These are phyloP conservation scores for Osmoderma eremita DNA, from an alignment of 2,888 invertebrate species.

Conservation along the genomic window DNA sequence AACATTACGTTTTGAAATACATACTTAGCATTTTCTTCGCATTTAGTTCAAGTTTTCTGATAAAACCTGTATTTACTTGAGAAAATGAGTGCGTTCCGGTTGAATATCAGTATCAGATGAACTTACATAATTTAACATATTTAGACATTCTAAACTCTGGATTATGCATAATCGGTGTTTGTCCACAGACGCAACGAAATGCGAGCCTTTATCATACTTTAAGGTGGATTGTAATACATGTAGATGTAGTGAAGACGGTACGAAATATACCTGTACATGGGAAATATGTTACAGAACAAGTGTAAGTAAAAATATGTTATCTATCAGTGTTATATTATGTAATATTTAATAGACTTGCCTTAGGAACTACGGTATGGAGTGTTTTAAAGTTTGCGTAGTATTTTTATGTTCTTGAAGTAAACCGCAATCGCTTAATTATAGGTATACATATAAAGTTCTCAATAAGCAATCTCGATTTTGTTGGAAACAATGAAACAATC, in stretches of 20 bases:
- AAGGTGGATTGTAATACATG: constrained; percentile 64
- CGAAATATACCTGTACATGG: constrained; percentile 63
- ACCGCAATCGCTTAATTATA: too few relatives aligned
- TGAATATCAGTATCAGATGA: background rate
- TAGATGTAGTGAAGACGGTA: constrained; percentile 63
- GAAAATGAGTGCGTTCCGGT: background rate
- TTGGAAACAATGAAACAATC: too few relatives aligned
- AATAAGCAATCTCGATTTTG: too few relatives aligned
- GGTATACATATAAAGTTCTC: too few relatives aligned
- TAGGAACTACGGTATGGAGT: too few relatives aligned
- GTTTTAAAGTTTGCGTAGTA: too few relatives aligned
- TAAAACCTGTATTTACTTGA: constrained; percentile 18
- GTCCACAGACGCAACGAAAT: constrained; percentile 52
- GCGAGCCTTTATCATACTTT: constrained; percentile 54
- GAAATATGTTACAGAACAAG: constrained; percentile 56
- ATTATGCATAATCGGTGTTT: constrained; percentile 14
- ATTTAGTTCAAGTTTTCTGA: background rate
- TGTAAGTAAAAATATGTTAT: constrained; percentile 21
- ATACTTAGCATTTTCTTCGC: too few relatives aligned
- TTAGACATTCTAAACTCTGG: background rate
- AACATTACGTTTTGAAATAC: too few relatives aligned
- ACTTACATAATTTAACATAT: background rate
- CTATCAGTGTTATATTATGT: too few relatives aligned
- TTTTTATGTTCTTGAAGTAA: too few relatives aligned
- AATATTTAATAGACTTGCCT: too few relatives aligned